Evolutionary conservation across 2,888 invertebrate species (phyloP).

Genomic region (Athalia cordata): DNA sequence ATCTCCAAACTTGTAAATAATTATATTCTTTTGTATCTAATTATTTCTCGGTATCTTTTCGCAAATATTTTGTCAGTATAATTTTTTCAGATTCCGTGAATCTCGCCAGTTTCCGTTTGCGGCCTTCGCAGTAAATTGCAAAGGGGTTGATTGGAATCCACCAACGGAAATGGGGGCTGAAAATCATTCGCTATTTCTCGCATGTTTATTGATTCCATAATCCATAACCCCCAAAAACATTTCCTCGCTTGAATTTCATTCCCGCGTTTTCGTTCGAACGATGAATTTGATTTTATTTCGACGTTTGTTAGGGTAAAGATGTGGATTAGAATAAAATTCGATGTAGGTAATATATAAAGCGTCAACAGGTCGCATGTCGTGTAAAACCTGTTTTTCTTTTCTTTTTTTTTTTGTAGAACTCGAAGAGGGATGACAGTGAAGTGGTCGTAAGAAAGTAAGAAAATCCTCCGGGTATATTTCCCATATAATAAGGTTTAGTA

Average conservation of each 20-base stretch:
- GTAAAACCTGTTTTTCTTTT: constrained; percentile 4
- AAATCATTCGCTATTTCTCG: constrained; percentile 3
- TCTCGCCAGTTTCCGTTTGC: constrained; percentile 6
- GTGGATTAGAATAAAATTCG: not conserved
- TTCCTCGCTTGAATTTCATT: not conserved
- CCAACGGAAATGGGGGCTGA: constrained; percentile 11
- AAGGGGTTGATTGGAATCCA: constrained; percentile 42
- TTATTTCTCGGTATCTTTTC: not conserved
- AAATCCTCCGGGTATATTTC: not conserved
- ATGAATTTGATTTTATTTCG: not conserved
- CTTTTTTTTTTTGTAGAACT: constrained; percentile 5
- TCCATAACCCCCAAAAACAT: not conserved
- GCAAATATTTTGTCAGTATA: too few species aligned
- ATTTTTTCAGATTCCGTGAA: not conserved
- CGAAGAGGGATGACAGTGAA: constrained; percentile 22
- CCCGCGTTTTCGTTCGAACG: not conserved
- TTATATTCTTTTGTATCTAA: not conserved
- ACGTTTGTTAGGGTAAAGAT: too few species aligned
- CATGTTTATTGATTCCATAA: constrained; percentile 1
- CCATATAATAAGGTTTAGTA: constrained; percentile 25
- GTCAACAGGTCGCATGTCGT: constrained; percentile 40
- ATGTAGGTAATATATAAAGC: not conserved
- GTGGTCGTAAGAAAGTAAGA: constrained; percentile 24
- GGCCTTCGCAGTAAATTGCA: constrained; percentile 5
- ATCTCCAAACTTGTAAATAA: not conserved